Evolutionary conservation across 2,888 invertebrate genomes (phyloP), one percentile per base, ranked within the genome.

Genomic region (Lacanobia wlatinum): DNA sequence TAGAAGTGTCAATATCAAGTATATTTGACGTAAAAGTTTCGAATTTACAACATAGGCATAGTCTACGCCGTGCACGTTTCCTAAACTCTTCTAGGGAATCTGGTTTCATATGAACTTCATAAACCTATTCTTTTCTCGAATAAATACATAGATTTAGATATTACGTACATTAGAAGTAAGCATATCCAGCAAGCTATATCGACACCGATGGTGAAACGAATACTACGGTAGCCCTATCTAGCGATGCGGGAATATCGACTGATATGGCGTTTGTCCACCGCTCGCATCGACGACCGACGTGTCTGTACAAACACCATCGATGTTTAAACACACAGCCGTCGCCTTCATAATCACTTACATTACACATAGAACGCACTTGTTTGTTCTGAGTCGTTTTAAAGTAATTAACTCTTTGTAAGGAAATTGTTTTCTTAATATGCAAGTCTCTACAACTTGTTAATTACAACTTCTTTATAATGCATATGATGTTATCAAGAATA

Each of bases 181-280:
- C 10, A 40, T 40, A 40, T 40, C 12, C 10, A 10, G 12, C 9
- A 40, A 10, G 12, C 2, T 40, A 40, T 40, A 40, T n/a, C n/a
- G 40, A 40, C 10, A 40, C 40, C 12, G 0, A 40, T 40, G 40
- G 10, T 40, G 40, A 12, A 40, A 12, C 12, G 40, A 40, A 40
- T 40, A 12, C 7, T 18, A 38, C n/a, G 28, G 34, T 46, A 46
- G 40, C 62, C 75, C 64, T 48, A 12, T 28, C 9, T 2, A 34
- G 55, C 52, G 21, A 56, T 53, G 67, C 67, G 65, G 65, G 28
- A 8, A 16, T 79, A 79, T 79, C 76, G 79, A 76, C 79, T 70
- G 38, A n/a, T 18, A 1, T 10, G 18, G n/a, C 40, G 63, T 6
- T 8, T n/a, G 60, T 48, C 58, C 53, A 28, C 40, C 65, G 12